These are phyloP conservation scores for Sebastes nivosus DNA, from an alignment of 2,797 vertebrate species.

Conservation along the genomic window DNA sequence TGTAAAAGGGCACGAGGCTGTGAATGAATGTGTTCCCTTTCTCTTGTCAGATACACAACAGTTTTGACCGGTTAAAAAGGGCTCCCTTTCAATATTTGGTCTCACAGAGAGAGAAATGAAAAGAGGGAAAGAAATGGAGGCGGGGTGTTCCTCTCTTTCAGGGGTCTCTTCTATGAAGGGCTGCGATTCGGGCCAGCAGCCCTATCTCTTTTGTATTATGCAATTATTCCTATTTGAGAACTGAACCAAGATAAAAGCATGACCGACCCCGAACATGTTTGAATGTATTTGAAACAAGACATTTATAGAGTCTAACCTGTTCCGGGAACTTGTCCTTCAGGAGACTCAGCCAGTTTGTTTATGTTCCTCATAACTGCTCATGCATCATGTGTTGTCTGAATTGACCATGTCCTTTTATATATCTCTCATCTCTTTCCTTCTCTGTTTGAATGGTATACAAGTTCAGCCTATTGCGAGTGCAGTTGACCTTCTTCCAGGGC, in stretches of 20 bases:
- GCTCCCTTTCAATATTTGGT: constrained; percentile 52
- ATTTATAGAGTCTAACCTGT: neutral
- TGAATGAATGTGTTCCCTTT: constrained; percentile 54
- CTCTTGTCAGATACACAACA: constrained; percentile 61
- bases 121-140: neutral
- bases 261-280: neutral
- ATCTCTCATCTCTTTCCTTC: neutral
- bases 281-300: neutral
- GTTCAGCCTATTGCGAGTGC: neutral
- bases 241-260: neutral
- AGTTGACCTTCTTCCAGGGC: neutral
- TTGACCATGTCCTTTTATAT: neutral
- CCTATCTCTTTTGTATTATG: neutral
- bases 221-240: constrained; percentile 8
- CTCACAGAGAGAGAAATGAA: constrained; percentile 43
- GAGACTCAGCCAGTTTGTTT: neutral
- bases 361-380: neutral
- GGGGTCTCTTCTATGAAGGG: neutral
- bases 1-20: constrained; percentile 55
- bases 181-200: neutral
- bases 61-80: constrained; percentile 45
- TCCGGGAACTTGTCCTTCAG: neutral
- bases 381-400: neutral
- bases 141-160: constrained; percentile 1
- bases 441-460: neutral